Evolutionary conservation across 2,888 invertebrate genomes (phyloP), one percentile per base, ranked within the genome.

Genomic region (Lissocephala sabroskyi): DNA sequence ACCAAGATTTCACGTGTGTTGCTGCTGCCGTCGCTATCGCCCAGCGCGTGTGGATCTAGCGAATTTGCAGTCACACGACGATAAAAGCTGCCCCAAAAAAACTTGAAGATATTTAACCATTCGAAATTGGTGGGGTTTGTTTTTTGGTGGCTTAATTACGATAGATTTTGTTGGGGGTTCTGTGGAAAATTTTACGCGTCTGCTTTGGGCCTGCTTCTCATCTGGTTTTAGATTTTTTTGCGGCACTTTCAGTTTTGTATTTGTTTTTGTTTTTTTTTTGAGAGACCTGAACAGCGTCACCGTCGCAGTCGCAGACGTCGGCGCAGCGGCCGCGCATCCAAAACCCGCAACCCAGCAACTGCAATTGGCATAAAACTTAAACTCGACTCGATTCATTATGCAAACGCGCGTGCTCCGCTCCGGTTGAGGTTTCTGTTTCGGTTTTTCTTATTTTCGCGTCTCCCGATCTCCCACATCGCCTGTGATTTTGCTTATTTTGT

Each of bases 361-460:
- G 60, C 60, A 23, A 67, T 52, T 68, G 70, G 54, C 68, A 70
- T 75, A 71, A 75, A 68, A 57, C 62, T 74, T n/a, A 74, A 73
- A 74, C 66, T 56, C 56, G 74, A 70, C 70, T 62, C 53, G 60
- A 74, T 47, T 76, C 79, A 76, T 76, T 76, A 76, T 76, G 75
- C 75, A 70, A 62, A 71, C 65, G 71, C 75, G 75, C 79, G 80
- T 73, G 78, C 78, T 58, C 64, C 54, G 67, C 61, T 62, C 62
- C 75, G 75, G 77, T 74, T 73, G 76, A 76, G 62, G 62, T 76
- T 56, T 68, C 64, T 58, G 62, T 63, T 70, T 49, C 47, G 52
- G 48, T 48, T 53, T 46, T n/a, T 18, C 18, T 18, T 39, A 23
- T 39, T 23, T 39, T 11, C 14, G 23, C 39, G 11, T 39, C 9